Evolutionary conservation across 2,113 vertebrate genomes (phyloP), one percentile per base, ranked within the genome.

Genomic region (Nipponia nippon): DNA sequence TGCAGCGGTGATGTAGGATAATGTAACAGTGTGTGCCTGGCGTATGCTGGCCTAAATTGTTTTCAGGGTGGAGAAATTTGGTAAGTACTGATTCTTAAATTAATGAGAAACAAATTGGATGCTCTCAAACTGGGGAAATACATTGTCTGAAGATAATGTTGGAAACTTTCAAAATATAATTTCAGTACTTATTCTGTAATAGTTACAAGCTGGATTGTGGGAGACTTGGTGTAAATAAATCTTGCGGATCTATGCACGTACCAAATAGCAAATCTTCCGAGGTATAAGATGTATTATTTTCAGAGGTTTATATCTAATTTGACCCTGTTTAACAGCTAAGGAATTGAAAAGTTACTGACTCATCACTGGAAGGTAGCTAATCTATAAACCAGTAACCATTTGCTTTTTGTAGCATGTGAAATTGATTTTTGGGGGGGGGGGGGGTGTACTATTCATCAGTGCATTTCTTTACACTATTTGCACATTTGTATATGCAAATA

Each of bases 1-100:
- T n/a, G 34, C 42, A 32, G 16, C 47, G n/a, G 53, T 11, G 6
- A 0, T 4, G 63, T 18, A 38, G 62, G 56, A n/a, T 8, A 4
- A 12, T 0, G 1, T 10, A 71, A 19, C 27, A n/a, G 17, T 44
- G 17, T 0, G 1, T 80, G 67, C 69, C 38, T 4, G 9, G 3
- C 2, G 1, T 49, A 6, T 47, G 38, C 61, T 78, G 75, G 7
- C 61, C 34, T 27, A 13, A 32, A 27, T 32, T 49, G 66, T 36
- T 16, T 70, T 50, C 27, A 52, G 72, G n/a, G 25, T 50, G 38
- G 44, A 87, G 70, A 46, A 52, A 56, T 61, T 22, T n/a, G 22
- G 4, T 67, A 38, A 73, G 47, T 65, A 40, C 71, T 34, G 52
- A 36, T 78, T 63, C 18, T 59, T 59, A 8, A 9, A 7, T 78